Evolutionary conservation across 2,797 vertebrate species (phyloP), one percentile per base, ranked within the genome.

Genomic region (Perodicticus potto): DNA sequence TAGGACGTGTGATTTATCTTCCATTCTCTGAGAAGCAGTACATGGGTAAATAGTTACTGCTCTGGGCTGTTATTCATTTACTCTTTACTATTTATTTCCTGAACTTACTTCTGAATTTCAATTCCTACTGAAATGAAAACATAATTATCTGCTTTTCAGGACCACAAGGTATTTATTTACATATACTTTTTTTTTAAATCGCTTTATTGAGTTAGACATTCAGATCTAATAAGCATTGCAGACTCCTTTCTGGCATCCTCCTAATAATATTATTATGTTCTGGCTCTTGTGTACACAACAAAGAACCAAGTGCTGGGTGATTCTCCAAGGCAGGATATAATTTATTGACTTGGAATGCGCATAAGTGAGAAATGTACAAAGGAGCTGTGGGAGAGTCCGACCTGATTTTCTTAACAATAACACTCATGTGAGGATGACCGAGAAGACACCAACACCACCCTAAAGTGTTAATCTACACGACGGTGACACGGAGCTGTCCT

Each of bases 51-150:
- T 29, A 8, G 23, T 8, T 67, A 53, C 22, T 12, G 70, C 43
- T 72, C 74, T 43, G 17, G 53, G 7, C 45, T 77, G 63, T 32
- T 73, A 19, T 57, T 53, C 40, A 69, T 40, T 91, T 82, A 25
- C 20, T 77, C 2, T 67, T 87, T 73, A 88, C 23, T 93, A 65
- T 93, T 88, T 88, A 43, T 63, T 89, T 89, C 55, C 40, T n/a
- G 61, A 77, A 37, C 12, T n/a, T 53, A 78, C 61, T 43, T 94
- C 93, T 95, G 34, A 96, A 69, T 69, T 94, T 2, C 11, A 92
- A 59, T 73, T 82, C 67, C 23, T 73, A 92, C 57, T 91, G 22
- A 96, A 91, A 85, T n/a, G 53, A 59, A 93, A 94, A 69, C 45
- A 69, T 32, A 87, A 25, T 57, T 74, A 53, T 87, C 73, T 73